Evolutionary conservation across 1,140 invertebrate genomes (phyloP), one percentile per base, ranked within the genome.

Genomic region (Listronotus oregonensis): DNA sequence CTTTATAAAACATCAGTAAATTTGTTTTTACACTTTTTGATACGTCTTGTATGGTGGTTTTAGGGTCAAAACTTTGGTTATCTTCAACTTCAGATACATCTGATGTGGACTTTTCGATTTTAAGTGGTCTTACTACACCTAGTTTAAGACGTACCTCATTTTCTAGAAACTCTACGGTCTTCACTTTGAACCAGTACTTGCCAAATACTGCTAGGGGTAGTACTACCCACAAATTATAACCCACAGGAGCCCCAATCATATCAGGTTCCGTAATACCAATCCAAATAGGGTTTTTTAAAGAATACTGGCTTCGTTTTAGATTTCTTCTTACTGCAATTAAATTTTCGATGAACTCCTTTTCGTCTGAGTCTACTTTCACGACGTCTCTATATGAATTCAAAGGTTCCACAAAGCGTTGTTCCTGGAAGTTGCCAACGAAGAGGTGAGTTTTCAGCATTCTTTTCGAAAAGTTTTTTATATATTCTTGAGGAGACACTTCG

Each of bases 141-240:
- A 75, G 37, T 58, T 71, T 73, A 9, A 74, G 31, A 17, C 67
- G n/a, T 42, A 75, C 63, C 68, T 75, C 71, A 57, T 71, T 60
- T 27, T 37, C 10, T n/a, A 34, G n/a, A 57, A 74, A 75, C 10
- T 69, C 52, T 15, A 75, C 65, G 27, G 66, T 65, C 66, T 68
- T 73, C 7, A 75, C 70, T 51, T 69, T 66, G 58, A 68, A 75
- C 70, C 66, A 73, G 46, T 71, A 74, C 10, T 17, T 67, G 0
- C 74, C 74, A 58, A 75, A 71, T 8, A 74, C 64, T n/a, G 71
- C 62, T 31, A 71, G 46, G 0, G 67, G 62, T 34, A 74, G 64
- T 34, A 57, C 54, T 8, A 74, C 71, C 74, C 71, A 74, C 31
- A 75, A 65, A 47, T 55, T 67, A 54, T 71, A 72, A 11, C 73